These are phyloP conservation scores for Vireo griseus DNA, from an alignment of 2,797 vertebrate species.

Conservation along the genomic window DNA sequence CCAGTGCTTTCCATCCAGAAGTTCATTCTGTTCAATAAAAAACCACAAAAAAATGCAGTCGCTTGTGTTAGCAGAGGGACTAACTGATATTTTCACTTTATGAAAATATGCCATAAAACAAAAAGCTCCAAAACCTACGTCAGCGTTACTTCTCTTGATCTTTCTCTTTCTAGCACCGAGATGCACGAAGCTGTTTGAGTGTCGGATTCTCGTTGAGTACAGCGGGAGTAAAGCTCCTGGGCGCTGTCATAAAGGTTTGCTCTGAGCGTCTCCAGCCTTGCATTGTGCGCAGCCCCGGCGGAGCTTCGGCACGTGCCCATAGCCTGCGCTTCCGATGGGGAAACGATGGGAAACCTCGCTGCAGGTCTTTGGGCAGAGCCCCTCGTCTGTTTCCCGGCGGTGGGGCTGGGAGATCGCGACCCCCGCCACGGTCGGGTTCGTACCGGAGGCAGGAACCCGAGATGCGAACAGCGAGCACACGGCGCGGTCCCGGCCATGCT, in stretches of 20 bases:
- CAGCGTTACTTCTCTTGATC: not conserved
- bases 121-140: not conserved
- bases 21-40: not conserved
- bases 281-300: accelerated
- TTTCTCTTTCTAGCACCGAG: not conserved
- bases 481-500: not conserved
- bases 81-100: not conserved
- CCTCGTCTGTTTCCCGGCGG: accelerated
- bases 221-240: not conserved
- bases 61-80: not conserved
- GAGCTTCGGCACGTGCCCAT: not conserved
- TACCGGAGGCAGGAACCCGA: not conserved
- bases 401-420: not conserved
- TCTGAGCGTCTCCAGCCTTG: not conserved
- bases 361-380: not conserved
- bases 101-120: not conserved
- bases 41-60: accelerated
- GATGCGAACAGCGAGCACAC: accelerated
- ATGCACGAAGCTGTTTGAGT: not conserved
- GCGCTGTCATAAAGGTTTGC: accelerated
- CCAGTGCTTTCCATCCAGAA: not conserved
- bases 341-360: accelerated
- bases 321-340: accelerated
- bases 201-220: not conserved
- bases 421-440: not conserved